Percentiles rank a stretch among this genome's conserved stretches.
Evolutionary conservation across 2,888 invertebrate genomes (phyloP).

Genomic region (Phoenoteleia sp.): DNA sequence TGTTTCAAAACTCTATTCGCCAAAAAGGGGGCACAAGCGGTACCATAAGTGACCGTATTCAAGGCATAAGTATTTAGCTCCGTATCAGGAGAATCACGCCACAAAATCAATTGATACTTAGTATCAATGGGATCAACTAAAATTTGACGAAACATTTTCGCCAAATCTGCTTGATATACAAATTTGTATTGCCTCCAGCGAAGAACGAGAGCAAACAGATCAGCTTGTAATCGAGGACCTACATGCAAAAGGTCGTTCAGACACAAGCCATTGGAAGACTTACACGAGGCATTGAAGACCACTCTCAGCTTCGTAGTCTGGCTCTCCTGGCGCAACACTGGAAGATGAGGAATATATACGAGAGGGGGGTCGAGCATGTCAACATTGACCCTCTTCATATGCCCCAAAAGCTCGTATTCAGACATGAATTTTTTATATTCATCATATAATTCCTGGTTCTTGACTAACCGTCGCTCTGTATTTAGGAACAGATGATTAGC

Average conservation of each 20-base stretch:
- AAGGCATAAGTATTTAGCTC: background rate
- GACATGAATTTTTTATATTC: constrained; percentile 65
- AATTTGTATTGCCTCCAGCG: background rate
- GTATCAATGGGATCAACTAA: background rate
- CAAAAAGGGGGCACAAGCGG: background rate
- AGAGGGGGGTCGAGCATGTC: background rate
- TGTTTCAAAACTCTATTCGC: background rate
- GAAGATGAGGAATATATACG: constrained; percentile 49
- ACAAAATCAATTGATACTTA: background rate
- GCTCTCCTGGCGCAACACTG: constrained; percentile 42
- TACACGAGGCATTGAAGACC: constrained; percentile 33
- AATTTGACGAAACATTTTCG: background rate
- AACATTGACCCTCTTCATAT: background rate
- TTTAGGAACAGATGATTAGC: background rate
- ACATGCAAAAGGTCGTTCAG: background rate
- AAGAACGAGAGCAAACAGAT: background rate
- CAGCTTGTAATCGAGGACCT: background rate
- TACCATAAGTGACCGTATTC: background rate
- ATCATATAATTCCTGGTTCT: constrained; percentile 62
- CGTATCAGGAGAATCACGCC: background rate
- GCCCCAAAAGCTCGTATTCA: background rate
- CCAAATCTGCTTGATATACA: background rate
- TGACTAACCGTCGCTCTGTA: constrained; percentile 33
- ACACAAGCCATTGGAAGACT: background rate
- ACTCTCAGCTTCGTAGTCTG: constrained; percentile 37